These are phyloP conservation scores for Scelioninae gen. 1 DNA, from an alignment of 2,888 invertebrate species.

Conservation along the genomic window DNA sequence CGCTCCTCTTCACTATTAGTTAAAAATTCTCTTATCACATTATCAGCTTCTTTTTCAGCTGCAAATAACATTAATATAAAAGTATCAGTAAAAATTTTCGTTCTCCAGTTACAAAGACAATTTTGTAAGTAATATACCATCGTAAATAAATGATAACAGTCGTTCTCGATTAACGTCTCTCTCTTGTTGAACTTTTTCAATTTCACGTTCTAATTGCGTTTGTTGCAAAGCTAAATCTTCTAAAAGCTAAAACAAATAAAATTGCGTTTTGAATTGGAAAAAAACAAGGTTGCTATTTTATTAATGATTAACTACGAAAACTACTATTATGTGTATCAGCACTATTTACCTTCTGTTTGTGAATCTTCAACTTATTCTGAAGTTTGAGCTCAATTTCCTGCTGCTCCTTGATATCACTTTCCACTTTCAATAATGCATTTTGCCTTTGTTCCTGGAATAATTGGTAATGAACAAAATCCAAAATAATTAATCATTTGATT, in stretches of 20 bases:
- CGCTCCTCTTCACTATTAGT: constrained; percentile 87
- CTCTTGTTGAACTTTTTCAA: constrained; percentile 88
- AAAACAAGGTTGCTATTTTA: not conserved
- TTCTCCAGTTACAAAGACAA: not conserved
- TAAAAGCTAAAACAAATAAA: constrained; percentile 83
- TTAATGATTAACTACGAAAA: no score
- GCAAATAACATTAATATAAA: constrained; percentile 67
- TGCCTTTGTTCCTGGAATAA: constrained; percentile 85
- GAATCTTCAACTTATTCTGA: constrained; percentile 87
- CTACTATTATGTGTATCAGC: not conserved
- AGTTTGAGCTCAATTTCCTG: constrained; percentile 88
- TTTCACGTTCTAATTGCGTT: constrained; percentile 87
- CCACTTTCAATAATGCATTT: constrained; percentile 86
- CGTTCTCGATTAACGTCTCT: constrained; percentile 85
- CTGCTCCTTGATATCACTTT: constrained; percentile 87
- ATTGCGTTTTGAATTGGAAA: not conserved
- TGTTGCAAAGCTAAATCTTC: constrained; percentile 87
- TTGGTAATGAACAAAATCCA: constrained; percentile 19
- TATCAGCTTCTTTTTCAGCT: constrained; percentile 88
- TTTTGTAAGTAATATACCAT: constrained; percentile 72
- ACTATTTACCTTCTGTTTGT: constrained; percentile 86
- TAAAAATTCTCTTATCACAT: constrained; percentile 88
- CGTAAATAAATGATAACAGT: constrained; percentile 79
- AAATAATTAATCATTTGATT: constrained; percentile 5
- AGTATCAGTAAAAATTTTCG: not conserved